Percentiles rank a stretch among this genome's conserved stretches.
phyloP scores from a whole-genome alignment of 2,113 vertebrate genomes.

The Archilochus colubris region DNA sequence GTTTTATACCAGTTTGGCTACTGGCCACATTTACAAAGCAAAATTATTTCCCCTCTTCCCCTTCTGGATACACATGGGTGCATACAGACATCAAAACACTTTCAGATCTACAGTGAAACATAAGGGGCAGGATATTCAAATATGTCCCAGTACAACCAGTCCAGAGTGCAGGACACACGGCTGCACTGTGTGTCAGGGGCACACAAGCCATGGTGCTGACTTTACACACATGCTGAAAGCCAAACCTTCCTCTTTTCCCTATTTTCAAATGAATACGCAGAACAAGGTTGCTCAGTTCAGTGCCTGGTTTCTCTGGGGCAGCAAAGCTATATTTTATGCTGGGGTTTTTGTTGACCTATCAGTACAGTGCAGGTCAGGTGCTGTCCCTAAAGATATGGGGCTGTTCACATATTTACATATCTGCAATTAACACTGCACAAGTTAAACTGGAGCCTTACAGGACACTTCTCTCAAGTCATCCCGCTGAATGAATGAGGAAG shows the following conservation, averaged over 20 bases:
- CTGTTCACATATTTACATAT: neutral
- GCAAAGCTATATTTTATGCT: neutral
- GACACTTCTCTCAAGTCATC: neutral
- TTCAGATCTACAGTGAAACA: neutral
- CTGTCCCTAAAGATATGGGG: neutral
- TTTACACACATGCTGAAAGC: accelerated
- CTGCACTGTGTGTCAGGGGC: neutral
- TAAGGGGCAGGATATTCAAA: neutral
- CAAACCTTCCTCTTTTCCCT: neutral
- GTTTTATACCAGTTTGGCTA: neutral
- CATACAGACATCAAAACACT: neutral
- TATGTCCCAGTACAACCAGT: neutral
- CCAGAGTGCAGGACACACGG: neutral
- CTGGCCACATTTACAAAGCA: neutral
- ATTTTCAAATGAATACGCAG: neutral
- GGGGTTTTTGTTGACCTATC: neutral
- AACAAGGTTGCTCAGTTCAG: neutral
- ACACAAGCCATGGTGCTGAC: neutral
- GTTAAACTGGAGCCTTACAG: neutral
- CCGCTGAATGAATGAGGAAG: neutral
- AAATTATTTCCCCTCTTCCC: neutral
- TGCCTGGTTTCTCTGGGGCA: neutral
- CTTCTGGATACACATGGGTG: neutral
- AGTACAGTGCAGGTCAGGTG: neutral
- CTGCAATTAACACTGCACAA: neutral